phyloP scores from a whole-genome alignment of 1,140 invertebrate genomes.

The Thaumatotibia leucotreta region DNA sequence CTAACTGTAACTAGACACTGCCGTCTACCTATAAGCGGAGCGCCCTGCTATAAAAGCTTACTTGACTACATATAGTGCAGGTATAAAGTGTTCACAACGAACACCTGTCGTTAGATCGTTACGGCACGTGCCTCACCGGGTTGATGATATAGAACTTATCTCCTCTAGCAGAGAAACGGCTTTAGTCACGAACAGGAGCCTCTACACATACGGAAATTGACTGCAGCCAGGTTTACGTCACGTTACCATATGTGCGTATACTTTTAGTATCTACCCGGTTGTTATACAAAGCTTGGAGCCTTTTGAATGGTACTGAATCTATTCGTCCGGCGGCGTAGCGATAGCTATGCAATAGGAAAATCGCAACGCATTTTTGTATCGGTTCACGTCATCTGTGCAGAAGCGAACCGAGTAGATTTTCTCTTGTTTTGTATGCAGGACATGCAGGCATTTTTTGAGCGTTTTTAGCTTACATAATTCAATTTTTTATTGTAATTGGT shows the following conservation, averaged over 20 bases:
- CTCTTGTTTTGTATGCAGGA: no score
- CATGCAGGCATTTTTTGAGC: no score
- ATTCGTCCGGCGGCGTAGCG: no score
- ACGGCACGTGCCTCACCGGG: constrained; percentile 29
- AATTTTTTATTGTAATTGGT: no score
- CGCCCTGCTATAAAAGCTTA: not conserved
- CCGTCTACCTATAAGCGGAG: not conserved
- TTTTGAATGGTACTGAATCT: no score
- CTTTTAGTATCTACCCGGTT: no score
- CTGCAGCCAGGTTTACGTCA: not conserved
- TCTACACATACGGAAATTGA: not conserved
- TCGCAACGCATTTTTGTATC: not conserved
- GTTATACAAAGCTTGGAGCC: no score
- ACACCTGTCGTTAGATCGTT: constrained; percentile 25
- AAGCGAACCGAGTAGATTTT: no score
- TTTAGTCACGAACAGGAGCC: not conserved
- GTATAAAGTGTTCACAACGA: constrained; percentile 8
- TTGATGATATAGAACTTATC: constrained; percentile 32
- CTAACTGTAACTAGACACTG: not conserved
- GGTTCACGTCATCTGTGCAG: not conserved
- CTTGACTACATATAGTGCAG: not conserved
- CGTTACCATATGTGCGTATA: not conserved
- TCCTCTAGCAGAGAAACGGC: not conserved
- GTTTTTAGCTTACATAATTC: no score
- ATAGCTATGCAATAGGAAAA: not conserved